Evolutionary conservation across 2,888 invertebrate genomes (phyloP).

Genomic region (Erebia ligea): DNA sequence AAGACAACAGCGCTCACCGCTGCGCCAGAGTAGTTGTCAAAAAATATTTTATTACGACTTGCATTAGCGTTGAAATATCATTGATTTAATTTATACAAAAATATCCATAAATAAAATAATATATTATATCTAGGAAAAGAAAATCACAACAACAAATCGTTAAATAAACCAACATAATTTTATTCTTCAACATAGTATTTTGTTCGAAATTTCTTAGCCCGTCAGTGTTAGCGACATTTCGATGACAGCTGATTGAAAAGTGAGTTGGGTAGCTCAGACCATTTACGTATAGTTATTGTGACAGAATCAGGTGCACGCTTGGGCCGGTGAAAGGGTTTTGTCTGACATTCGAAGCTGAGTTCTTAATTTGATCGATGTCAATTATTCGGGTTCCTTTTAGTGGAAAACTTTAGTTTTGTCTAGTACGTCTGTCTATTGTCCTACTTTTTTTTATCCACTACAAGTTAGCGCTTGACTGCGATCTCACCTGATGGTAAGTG

Average conservation of each 20-base stretch:
- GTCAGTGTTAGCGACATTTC: slow-evolving; percentile 44
- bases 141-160: background rate
- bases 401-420: no score
- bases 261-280: slow-evolving; percentile 45
- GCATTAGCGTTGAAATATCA: no score
- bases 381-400: slow-evolving; percentile 31
- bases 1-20: no score
- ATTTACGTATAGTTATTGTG: slow-evolving; percentile 43
- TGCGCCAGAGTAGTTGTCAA: no score
- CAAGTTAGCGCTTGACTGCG: no score
- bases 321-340: slow-evolving; percentile 43
- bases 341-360: slow-evolving; percentile 44
- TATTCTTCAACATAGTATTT: slow-evolving; percentile 17
- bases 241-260: slow-evolving; percentile 47
- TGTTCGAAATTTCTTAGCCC: slow-evolving; percentile 41
- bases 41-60: no score
- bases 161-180: background rate
- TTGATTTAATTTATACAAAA: background rate
- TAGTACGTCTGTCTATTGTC: no score
- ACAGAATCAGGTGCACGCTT: slow-evolving; percentile 45
- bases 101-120: background rate
- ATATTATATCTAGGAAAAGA: no score
- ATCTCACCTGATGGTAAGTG: no score
- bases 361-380: slow-evolving; percentile 45
- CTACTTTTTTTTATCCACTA: no score